A percentile compares a stretch with the other conserved stretches of the same genome.
These are phyloP conservation scores for Zeus faber DNA, from an alignment of 2,113 vertebrate genomes.

Conservation along the genomic window DNA sequence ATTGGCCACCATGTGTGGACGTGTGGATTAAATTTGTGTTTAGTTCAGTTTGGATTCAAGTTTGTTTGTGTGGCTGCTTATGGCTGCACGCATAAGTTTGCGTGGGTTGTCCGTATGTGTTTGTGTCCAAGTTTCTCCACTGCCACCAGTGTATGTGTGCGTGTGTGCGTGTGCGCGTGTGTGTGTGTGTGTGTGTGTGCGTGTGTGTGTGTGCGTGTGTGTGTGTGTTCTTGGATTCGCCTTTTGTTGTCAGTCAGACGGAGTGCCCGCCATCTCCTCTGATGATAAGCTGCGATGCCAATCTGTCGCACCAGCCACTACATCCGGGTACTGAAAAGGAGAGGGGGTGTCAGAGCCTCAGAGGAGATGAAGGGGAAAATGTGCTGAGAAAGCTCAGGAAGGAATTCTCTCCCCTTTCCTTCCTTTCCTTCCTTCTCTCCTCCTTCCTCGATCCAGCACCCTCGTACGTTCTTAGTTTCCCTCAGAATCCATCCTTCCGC, in stretches of 20 bases:
- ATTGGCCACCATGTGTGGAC: too few species aligned
- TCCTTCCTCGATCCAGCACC: background rate
- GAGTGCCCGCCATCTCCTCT: slow-evolving; percentile 37
- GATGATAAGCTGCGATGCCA: slow-evolving; percentile 44
- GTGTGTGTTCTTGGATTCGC: slow-evolving; percentile 18
- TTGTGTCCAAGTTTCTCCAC: too few species aligned
- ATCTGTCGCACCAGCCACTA: slow-evolving; percentile 43
- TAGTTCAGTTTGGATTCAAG: too few species aligned
- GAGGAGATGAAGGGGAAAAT: background rate
- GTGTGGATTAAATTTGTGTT: too few species aligned
- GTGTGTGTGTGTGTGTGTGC: background rate
- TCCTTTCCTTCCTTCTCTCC: background rate
- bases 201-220: slow-evolving; percentile 1
- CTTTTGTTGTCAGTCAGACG: slow-evolving; percentile 43
- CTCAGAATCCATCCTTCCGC: too few species aligned
- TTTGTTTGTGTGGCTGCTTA: background rate
- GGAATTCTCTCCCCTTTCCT: background rate
- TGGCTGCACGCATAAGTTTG: background rate
- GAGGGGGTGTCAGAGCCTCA: too few species aligned
- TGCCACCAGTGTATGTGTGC: background rate
- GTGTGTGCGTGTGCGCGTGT: background rate
- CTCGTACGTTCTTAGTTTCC: too few species aligned
- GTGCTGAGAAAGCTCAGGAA: background rate
- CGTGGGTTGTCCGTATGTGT: background rate
- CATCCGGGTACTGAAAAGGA: too few species aligned